Percentiles rank a stretch among this genome's conserved stretches.
Conservation (phyloP, 2,888 invertebrate species). For the Ornithoptera priamus region DNA sequence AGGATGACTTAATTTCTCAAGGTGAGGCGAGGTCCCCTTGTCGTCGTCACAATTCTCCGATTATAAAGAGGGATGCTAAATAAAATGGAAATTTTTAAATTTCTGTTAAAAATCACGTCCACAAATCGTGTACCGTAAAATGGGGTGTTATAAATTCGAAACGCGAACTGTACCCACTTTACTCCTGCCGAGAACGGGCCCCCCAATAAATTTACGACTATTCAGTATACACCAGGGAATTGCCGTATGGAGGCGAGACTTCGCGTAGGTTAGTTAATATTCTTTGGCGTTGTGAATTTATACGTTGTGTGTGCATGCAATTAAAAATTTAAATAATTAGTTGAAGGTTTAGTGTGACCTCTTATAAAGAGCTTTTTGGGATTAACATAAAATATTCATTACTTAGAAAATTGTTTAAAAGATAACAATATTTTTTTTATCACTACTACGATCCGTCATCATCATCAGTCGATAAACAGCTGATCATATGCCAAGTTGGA, state of each 20-base stretch:
- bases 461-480: too few species aligned
- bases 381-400: too few species aligned
- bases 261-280: conserved; percentile 52
- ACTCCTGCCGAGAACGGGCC: conserved; percentile 50
- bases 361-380: too few species aligned
- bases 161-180: conserved; percentile 55
- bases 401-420: too few species aligned
- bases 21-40: neutral
- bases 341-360: too few species aligned
- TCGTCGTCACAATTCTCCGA: conserved; percentile 29
- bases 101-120: conserved; percentile 71
- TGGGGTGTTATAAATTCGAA: conserved; percentile 62
- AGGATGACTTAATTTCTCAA: too few species aligned
- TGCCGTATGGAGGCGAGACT: conserved; percentile 63
- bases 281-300: conserved; percentile 34
- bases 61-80: conserved; percentile 55
- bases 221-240: conserved; percentile 72
- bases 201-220: conserved; percentile 70
- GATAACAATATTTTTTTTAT: too few species aligned
- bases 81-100: conserved; percentile 68
- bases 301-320: too few species aligned
- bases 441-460: too few species aligned
- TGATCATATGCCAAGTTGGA: too few species aligned
- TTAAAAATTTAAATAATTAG: too few species aligned
- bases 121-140: conserved; percentile 63